These are phyloP conservation scores for Alauda arvensis DNA, from an alignment of 2,797 vertebrate species.

Conservation along the genomic window DNA sequence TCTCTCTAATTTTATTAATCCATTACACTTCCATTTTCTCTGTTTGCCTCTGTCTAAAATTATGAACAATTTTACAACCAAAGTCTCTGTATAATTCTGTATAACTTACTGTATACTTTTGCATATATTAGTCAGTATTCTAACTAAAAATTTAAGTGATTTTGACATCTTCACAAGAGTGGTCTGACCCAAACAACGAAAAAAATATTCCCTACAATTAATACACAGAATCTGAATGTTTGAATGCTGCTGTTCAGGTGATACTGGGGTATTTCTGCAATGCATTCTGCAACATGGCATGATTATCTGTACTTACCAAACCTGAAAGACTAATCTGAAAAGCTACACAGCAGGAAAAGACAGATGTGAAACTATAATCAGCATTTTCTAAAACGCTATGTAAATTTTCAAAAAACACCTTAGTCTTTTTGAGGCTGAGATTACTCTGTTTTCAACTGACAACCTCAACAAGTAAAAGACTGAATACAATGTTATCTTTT, in stretches of 20 bases:
- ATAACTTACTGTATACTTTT: neutral
- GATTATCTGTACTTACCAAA: neutral
- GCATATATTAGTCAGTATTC: neutral
- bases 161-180: neutral
- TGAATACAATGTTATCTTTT: neutral
- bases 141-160: neutral
- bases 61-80: neutral
- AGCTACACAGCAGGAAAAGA: neutral
- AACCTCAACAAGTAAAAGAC: neutral
- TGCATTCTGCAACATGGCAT: neutral
- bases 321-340: neutral
- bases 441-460: neutral
- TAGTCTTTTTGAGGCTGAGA: neutral
- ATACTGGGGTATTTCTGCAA: neutral
- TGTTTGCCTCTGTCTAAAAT: neutral
- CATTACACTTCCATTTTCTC: neutral
- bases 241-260: neutral
- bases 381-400: neutral
- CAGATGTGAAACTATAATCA: neutral
- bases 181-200: neutral
- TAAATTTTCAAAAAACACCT: neutral
- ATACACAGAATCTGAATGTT: neutral
- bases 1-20: neutral
- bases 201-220: neutral
- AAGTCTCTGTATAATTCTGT: neutral